A percentile compares a stretch with the other conserved stretches of the same genome.
Conservation (phyloP, 1,140 invertebrate genomes). For the Tetragonula clypearis region DNA sequence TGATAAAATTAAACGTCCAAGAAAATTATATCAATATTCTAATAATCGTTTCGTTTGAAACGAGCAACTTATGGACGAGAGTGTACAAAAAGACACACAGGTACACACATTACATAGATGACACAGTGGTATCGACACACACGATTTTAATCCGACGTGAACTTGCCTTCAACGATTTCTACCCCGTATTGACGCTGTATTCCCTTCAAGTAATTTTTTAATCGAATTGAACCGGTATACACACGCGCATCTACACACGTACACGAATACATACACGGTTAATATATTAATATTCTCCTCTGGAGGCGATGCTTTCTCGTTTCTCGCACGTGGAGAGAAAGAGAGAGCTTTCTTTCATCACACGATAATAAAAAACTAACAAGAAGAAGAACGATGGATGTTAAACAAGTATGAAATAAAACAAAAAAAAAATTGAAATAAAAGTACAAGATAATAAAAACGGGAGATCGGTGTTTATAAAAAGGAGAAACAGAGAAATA, state of each 20-base stretch:
- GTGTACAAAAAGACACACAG: not conserved
- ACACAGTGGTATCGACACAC: not conserved
- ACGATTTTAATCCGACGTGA: not conserved
- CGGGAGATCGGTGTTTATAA: not conserved
- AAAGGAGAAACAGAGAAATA: not conserved
- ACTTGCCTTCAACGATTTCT: constrained; percentile 17
- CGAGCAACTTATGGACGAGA: too few relatives aligned
- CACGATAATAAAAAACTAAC: not conserved
- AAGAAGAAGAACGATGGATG: not conserved
- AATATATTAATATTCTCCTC: not conserved
- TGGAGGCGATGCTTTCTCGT: constrained; percentile 9
- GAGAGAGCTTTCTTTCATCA: constrained; percentile 7
- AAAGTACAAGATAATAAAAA: constrained; percentile 21
- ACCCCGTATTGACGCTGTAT: constrained; percentile 11
- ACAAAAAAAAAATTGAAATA: not conserved
- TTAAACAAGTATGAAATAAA: constrained; percentile 1
- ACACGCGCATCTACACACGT: not conserved
- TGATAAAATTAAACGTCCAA: too few relatives aligned
- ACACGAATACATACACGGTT: not conserved
- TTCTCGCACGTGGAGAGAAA: not conserved
- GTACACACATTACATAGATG: not conserved
- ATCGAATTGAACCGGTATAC: constrained; percentile 1
- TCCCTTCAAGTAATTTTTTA: constrained; percentile 40
- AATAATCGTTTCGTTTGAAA: too few relatives aligned
- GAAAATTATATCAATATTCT: too few relatives aligned